phyloP scores from a whole-genome alignment of 2,113 vertebrate species.

The Morphnarchus princeps region DNA sequence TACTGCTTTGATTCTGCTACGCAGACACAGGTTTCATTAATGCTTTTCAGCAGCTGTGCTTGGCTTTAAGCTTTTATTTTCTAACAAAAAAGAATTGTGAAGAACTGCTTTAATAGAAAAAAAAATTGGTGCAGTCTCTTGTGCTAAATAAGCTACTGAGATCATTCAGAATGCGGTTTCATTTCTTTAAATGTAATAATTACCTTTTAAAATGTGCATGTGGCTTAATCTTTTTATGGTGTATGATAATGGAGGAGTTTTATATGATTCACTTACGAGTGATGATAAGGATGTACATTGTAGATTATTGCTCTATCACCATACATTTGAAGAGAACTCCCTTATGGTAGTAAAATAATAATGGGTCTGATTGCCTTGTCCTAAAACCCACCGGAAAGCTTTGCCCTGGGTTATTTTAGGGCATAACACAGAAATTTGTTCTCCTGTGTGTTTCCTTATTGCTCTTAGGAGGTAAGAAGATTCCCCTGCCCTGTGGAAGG shows the following conservation, averaged over 20 bases:
- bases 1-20: neutral
- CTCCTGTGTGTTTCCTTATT: neutral
- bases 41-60: slow-evolving; percentile 31
- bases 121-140: neutral
- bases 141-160: slow-evolving; percentile 12
- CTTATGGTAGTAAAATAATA: slow-evolving; percentile 17
- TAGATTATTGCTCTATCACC: slow-evolving; percentile 26
- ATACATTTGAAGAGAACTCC: neutral
- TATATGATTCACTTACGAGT: slow-evolving; percentile 11
- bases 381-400: neutral
- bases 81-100: neutral
- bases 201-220: slow-evolving; percentile 4
- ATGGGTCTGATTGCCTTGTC: neutral
- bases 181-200: slow-evolving; percentile 30
- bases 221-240: slow-evolving; percentile 14
- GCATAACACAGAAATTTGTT: neutral
- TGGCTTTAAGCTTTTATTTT: slow-evolving; percentile 46
- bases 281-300: slow-evolving; percentile 6
- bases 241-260: slow-evolving; percentile 12
- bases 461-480: neutral
- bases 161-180: neutral
- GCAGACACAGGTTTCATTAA: slow-evolving; percentile 16
- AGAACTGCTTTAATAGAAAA: slow-evolving; percentile 26
- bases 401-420: neutral
- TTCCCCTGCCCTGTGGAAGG: neutral